Conservation (phyloP, 2,113 vertebrate species). For the Echinops telfairi region DNA sequence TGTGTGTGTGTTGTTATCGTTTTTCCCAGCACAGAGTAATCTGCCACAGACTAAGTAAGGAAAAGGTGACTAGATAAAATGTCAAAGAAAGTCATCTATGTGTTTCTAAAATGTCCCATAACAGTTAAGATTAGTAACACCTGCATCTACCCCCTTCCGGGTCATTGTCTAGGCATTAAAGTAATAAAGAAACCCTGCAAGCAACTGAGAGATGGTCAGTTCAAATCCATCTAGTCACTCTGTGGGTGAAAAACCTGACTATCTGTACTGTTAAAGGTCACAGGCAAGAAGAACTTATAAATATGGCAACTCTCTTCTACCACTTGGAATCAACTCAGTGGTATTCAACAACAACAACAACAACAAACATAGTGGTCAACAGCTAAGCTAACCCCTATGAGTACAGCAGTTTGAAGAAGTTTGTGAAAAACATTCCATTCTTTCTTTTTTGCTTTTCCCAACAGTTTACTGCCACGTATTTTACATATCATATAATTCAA, state of each 20-base stretch:
- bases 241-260: not conserved
- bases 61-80: conserved; percentile 5
- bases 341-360: not conserved
- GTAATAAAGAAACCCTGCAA: not conserved
- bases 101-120: not conserved
- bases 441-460: too few relatives aligned
- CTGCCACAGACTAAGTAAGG: not conserved
- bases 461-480: too few relatives aligned
- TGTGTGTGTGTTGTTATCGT: too few relatives aligned
- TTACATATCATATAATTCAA: too few relatives aligned
- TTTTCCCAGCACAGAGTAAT: not conserved
- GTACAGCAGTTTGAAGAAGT: not conserved
- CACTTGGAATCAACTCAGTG: not conserved
- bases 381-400: not conserved
- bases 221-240: not conserved
- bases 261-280: not conserved
- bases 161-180: not conserved
- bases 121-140: not conserved
- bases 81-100: not conserved
- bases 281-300: not conserved
- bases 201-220: not conserved
- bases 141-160: not conserved
- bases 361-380: not conserved
- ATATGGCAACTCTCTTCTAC: not conserved
- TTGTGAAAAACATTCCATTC: too few relatives aligned